These are phyloP conservation scores for Pelecanoides urinatrix DNA, from an alignment of 2,113 vertebrate genomes.

Conservation along the genomic window DNA sequence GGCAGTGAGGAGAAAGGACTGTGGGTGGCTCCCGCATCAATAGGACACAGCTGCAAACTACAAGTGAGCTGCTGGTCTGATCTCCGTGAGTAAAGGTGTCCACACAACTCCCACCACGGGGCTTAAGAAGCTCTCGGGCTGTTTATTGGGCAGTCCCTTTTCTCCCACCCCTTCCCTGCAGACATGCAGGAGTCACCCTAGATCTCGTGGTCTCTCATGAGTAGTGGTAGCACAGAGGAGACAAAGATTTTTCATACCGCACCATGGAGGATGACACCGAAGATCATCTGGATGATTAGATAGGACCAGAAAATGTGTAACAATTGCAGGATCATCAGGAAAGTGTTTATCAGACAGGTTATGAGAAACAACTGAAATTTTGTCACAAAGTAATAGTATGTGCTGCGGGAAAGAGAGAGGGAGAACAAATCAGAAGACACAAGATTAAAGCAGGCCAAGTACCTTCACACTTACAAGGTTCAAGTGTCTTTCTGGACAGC, in stretches of 20 bases:
- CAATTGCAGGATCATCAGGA: slow-evolving; percentile 77
- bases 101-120: neutral
- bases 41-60: neutral
- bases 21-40: neutral
- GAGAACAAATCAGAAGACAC: neutral
- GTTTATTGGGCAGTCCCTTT: neutral
- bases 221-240: neutral
- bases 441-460: neutral
- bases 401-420: slow-evolving; percentile 36
- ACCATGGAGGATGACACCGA: slow-evolving; percentile 72
- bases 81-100: neutral
- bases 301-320: slow-evolving; percentile 83
- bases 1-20: neutral
- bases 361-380: slow-evolving; percentile 72
- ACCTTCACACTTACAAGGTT: neutral
- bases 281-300: slow-evolving; percentile 80
- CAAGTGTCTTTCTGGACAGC: neutral
- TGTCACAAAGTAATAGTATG: slow-evolving; percentile 69
- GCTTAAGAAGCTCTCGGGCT: neutral
- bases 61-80: neutral
- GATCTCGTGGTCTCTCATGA: neutral
- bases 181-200: neutral
- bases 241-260: slow-evolving; percentile 50
- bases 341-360: slow-evolving; percentile 77
- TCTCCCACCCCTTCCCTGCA: neutral